A percentile compares a stretch with the other conserved stretches of the same genome.
Conservation (phyloP, 23 tunicate genomes). For the Phallusia fumigata region DNA sequence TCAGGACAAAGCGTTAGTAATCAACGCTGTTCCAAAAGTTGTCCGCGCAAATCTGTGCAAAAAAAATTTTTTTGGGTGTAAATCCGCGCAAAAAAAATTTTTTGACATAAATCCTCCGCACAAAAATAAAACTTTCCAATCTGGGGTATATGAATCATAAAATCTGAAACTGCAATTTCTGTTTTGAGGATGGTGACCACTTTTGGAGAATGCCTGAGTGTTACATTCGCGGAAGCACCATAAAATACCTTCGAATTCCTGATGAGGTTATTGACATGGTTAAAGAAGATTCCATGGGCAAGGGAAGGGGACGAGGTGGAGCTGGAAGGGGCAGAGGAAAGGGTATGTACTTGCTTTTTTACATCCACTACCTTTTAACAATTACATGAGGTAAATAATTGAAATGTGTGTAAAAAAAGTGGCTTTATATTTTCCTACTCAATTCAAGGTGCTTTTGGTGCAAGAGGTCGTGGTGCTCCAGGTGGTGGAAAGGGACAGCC, state of each 20-base stretch:
- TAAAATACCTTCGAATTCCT: slow-evolving; percentile 93
- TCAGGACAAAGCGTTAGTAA: too few relatives aligned
- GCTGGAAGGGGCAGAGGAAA: slow-evolving; percentile 88
- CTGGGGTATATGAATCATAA: too few relatives aligned
- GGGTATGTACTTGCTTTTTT: slow-evolving; percentile 9
- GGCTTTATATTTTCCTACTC: background rate
- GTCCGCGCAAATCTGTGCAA: too few relatives aligned
- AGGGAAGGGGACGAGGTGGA: slow-evolving; percentile 77
- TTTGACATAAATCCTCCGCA: too few relatives aligned
- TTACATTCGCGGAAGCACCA: slow-evolving; percentile 96
- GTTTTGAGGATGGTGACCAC: slow-evolving; percentile 89
- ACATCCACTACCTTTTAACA: background rate
- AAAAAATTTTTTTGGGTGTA: too few relatives aligned
- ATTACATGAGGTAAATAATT: background rate
- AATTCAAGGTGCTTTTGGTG: slow-evolving; percentile 75
- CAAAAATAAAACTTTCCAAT: too few relatives aligned
- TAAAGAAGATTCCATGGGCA: slow-evolving; percentile 85
- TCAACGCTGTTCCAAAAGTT: too few relatives aligned
- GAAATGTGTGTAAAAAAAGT: background rate
- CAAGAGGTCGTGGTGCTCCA: slow-evolving; percentile 56
- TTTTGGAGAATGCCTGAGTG: slow-evolving; percentile 99
- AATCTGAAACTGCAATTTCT: too few relatives aligned
- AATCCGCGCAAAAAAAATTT: too few relatives aligned
- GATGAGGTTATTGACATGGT: slow-evolving; percentile 99
- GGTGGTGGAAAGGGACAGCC: slow-evolving; percentile 40